phyloP scores from a whole-genome alignment of 1,140 invertebrate species.

The Tetraneura akinire region DNA sequence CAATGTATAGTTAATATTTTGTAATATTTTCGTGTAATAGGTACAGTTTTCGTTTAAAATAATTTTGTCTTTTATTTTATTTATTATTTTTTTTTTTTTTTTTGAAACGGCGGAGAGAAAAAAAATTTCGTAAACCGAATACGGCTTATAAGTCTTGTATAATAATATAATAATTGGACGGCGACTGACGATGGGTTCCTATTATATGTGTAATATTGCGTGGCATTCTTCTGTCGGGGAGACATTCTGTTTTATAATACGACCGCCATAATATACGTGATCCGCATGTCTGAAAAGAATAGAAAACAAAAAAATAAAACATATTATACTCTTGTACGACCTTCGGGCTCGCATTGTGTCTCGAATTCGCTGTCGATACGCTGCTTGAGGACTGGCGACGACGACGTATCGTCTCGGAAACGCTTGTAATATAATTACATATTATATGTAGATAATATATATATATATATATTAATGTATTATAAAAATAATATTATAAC shows the following conservation, averaged over 20 bases:
- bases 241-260: slow-evolving; percentile 47
- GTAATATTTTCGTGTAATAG: too few species aligned
- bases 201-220: background rate
- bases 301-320: background rate
- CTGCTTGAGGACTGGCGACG: background rate
- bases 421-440: too few species aligned
- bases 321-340: background rate
- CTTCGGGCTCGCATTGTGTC: slow-evolving; percentile 46
- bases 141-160: too few species aligned
- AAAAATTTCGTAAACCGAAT: slow-evolving; percentile 14
- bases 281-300: slow-evolving; percentile 37
- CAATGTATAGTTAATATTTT: too few species aligned
- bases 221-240: slow-evolving; percentile 30
- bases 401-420: background rate
- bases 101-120: too few species aligned
- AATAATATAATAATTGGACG: slow-evolving; percentile 44
- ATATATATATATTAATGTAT: too few species aligned
- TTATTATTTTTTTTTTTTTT: too few species aligned
- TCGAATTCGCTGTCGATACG: slow-evolving; percentile 11
- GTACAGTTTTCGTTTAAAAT: too few species aligned
- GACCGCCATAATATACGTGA: slow-evolving; percentile 39
- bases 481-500: too few species aligned
- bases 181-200: background rate
- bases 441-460: too few species aligned
- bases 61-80: too few species aligned